Evolutionary conservation across 2,113 vertebrate genomes (phyloP).

Genomic region (Oncorhynchus nerka): DNA sequence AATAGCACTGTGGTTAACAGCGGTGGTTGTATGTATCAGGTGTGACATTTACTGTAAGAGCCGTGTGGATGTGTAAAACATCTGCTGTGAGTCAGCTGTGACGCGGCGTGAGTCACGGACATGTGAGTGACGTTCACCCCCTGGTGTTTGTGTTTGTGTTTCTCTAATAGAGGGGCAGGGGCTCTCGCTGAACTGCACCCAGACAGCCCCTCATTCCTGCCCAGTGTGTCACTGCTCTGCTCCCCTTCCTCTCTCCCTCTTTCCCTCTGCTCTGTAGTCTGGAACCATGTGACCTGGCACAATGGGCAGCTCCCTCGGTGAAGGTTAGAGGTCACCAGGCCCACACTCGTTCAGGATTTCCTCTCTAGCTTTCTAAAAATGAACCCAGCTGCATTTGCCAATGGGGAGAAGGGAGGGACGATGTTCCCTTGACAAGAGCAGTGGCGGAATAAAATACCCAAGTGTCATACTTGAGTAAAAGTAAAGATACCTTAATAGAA

Average conservation of each 20-base stretch:
- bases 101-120: conserved; percentile 55
- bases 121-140: conserved; percentile 20
- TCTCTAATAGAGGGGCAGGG: background rate
- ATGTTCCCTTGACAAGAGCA: conserved; percentile 1
- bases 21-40: conserved; percentile 25
- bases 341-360: conserved; percentile 62
- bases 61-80: conserved; percentile 49
- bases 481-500: too few relatives aligned
- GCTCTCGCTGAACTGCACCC: background rate
- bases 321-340: conserved; percentile 47
- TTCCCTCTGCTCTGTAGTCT: background rate
- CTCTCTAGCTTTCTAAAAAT: conserved; percentile 42
- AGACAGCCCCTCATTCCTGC: background rate
- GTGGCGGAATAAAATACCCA: too few relatives aligned
- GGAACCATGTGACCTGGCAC: conserved; percentile 24
- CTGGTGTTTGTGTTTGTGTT: conserved; percentile 15
- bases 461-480: too few relatives aligned
- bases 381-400: conserved; percentile 17
- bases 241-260: background rate
- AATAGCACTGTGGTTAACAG: conserved; percentile 26
- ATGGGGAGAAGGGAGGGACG: background rate
- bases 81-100: conserved; percentile 64
- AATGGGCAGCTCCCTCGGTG: conserved; percentile 41
- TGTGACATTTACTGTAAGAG: conserved; percentile 61
- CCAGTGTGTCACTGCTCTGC: conserved; percentile 29